These are phyloP conservation scores for Meandrina meandrites DNA, from an alignment of 92 coral and sea anemone species.

Conservation along the genomic window DNA sequence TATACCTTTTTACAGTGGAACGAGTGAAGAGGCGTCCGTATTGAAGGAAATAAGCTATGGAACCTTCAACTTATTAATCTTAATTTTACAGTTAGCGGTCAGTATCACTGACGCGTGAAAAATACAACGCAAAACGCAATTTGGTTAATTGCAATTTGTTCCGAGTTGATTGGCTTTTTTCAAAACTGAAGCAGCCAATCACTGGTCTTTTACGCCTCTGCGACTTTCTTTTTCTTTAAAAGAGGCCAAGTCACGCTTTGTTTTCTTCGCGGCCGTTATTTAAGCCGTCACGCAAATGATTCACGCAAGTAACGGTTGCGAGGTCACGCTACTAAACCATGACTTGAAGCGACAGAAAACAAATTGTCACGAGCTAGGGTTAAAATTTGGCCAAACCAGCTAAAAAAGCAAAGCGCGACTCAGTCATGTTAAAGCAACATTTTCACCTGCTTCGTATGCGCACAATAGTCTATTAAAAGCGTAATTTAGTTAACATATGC, in stretches of 20 bases:
- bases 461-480: not conserved
- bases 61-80: not conserved
- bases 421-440: not conserved
- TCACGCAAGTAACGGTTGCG: not conserved
- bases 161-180: slow-evolving; percentile 1
- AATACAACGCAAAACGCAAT: too few species aligned
- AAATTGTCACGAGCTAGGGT: too few species aligned
- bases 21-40: not conserved
- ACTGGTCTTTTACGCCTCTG: not conserved
- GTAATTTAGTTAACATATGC: not conserved
- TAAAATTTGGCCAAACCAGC: too few species aligned
- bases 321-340: not conserved
- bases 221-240: not conserved
- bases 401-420: not conserved
- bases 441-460: not conserved
- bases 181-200: not conserved
- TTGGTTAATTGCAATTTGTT: not conserved
- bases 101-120: not conserved
- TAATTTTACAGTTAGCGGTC: not conserved
- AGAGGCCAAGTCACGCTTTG: not conserved
- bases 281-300: not conserved
- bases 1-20: too few species aligned
- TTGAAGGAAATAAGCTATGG: not conserved
- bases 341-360: not conserved
- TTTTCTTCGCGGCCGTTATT: not conserved